Base-by-base conservation (phyloP, 2,797 vertebrate genomes). In the Urosaurus nigricauda region DNA sequence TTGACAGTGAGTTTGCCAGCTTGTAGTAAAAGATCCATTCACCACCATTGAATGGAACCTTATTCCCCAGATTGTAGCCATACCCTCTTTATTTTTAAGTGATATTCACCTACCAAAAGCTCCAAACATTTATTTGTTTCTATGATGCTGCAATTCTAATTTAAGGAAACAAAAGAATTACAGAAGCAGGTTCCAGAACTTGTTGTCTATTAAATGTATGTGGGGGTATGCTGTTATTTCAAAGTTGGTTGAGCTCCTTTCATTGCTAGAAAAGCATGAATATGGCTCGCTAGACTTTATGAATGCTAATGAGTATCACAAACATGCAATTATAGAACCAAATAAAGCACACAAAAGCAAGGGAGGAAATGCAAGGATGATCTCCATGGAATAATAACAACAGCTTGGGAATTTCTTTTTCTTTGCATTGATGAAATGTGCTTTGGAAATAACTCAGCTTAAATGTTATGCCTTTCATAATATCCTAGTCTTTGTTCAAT, bases 361-460 rank as follows among this genome's bases (percentile, higher is more conserved):
- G 7, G 35, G 21, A n/a, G 29, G 26, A 79, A 87, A 90, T 7
- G 5, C 43, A 1, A 24, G 87, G 88, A 26, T 12, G 63, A 86
- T 0, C 1, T 35, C 1, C 51, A 0, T 84, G 53, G n/a, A 63
- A 82, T 86, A 77, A 19, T 17, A 1, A 3, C 65, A 35, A 71
- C 37, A 87, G 92, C 70, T 77, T 32, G n/a, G 47, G 3, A 1
- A 13, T 65, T 2, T 65, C 32, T 74, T 51, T 12, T 11, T 40
- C 35, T 21, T 92, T 47, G 78, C 24, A 26, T 91, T 51, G 11
- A 3, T 13, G 4, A 80, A 90, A 16, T 2, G 68, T 87, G 56
- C 5, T 90, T 90, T 65, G 4, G 58, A 47, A 2, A 4, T 0
- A 0, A 80, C 0, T 85, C 11, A 63, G 9, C 0, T 80, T 74